A percentile compares a stretch with the other conserved stretches of the same genome.
These are phyloP conservation scores for Sycobia sp. DNA, from an alignment of 1,140 invertebrate genomes.

Conservation along the genomic window DNA sequence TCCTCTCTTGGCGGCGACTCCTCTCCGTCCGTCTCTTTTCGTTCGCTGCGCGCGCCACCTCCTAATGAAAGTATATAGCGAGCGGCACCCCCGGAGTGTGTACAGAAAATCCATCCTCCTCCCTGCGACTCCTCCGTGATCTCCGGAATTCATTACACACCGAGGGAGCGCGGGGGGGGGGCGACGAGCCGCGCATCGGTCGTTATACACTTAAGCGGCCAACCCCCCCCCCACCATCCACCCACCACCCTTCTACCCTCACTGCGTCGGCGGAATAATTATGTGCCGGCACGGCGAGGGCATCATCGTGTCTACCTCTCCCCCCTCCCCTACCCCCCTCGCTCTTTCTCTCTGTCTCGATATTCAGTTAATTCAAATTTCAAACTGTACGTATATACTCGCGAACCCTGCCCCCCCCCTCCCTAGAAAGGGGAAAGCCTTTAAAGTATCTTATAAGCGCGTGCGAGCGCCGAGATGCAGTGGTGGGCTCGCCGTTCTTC, in stretches of 20 bases:
- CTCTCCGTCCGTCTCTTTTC: background rate
- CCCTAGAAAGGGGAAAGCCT: too few relatives aligned
- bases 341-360: constrained; percentile 3
- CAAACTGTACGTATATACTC: constrained; percentile 16
- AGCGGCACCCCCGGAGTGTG: background rate
- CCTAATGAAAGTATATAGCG: constrained; percentile 26
- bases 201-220: too few relatives aligned
- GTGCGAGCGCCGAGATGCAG: too few relatives aligned
- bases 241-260: background rate
- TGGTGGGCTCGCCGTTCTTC: too few relatives aligned
- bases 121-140: too few relatives aligned
- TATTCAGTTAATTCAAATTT: constrained; percentile 34
- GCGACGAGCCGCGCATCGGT: too few relatives aligned
- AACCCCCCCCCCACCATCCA: too few relatives aligned
- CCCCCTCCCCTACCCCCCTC: too few relatives aligned
- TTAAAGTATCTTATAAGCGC: too few relatives aligned
- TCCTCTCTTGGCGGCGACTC: background rate
- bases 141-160: constrained; percentile 24
- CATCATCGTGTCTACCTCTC: too few relatives aligned
- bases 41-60: constrained; percentile 6
- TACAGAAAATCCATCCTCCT: constrained; percentile 17
- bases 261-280: constrained; percentile 23
- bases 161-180: too few relatives aligned
- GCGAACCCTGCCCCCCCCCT: too few relatives aligned
- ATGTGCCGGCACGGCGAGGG: constrained; percentile 18